Evolutionary conservation across 1,140 invertebrate species (phyloP), one percentile per base, ranked within the genome.

Genomic region (Aplysia californica): DNA sequence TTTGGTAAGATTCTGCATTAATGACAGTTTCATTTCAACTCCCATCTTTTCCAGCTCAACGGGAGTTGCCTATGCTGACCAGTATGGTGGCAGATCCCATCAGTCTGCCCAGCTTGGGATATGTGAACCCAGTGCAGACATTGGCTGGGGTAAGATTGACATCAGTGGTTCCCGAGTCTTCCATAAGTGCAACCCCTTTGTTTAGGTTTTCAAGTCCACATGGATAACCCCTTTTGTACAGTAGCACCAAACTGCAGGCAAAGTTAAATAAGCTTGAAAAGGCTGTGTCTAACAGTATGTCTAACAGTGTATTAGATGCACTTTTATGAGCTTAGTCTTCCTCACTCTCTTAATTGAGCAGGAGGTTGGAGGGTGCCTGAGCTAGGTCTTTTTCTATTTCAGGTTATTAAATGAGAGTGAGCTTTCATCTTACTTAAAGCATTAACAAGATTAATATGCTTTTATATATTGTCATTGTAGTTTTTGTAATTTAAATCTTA

Each of bases 41-140:
- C 44, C 26, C 21, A 56, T 55, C 21, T 10, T 15, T 69, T 44
- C n/a, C 72, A 75, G 72, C 66, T 41, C 72, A 75, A 5, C 41
- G 36, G 31, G 72, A 75, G 6, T 33, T 75, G 41, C 72, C 72
- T 33, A 61, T 61, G 3, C 39, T 66, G 6, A 75, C 72, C 15
- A 75, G 72, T 41, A 75, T 75, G 2, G 31, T 75, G 10, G 59
- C 72, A 5, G 72, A 75, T 15, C 72, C 72, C 39, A 65, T 75
- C 23, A 75, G 72, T 50, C 41, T 75, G 0, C 72, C 72, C 6
- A 75, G 72, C 29, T 26, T 75, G n/a, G 72, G 72, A 1, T 66
- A 50, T 75, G 72, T 75, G 18, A 44, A 75, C 35, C 59, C 72
- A 50, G 39, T 75, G 10, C 39, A 55, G 26, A 36, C 70, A 59